Evolutionary conservation across 35 echinoderm and acorn worm species (phyloP).

Genomic region (Holothuria glaberrima): DNA sequence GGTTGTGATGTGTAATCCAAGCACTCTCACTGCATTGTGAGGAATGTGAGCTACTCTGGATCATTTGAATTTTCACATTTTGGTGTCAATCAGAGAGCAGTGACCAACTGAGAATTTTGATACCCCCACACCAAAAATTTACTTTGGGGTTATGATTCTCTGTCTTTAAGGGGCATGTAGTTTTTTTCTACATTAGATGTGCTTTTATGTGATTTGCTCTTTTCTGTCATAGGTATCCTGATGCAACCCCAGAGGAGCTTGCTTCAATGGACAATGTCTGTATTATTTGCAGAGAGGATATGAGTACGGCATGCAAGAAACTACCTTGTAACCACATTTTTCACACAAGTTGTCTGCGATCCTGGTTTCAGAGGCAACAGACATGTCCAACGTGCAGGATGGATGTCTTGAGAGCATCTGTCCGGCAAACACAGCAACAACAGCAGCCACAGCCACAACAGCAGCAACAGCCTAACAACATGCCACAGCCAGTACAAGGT

Average conservation of each 20-base stretch:
- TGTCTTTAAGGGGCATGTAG: no score
- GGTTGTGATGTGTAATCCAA: no score
- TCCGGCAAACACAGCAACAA: slow-evolving; percentile 40
- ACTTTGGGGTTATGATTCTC: no score
- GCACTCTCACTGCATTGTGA: no score
- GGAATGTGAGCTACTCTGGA: no score
- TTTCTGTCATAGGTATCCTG: slow-evolving; percentile 77
- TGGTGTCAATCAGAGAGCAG: no score
- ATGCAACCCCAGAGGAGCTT: slow-evolving; percentile 95
- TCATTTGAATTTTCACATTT: no score
- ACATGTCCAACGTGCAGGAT: slow-evolving; percentile 96
- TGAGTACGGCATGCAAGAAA: slow-evolving; percentile 96
- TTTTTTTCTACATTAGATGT: background rate
- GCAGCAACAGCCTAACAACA: slow-evolving; percentile 12
- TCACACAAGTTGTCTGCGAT: slow-evolving; percentile 93
- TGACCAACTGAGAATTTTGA: no score
- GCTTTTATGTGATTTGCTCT: background rate
- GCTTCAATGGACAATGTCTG: slow-evolving; percentile 88
- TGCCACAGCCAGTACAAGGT: slow-evolving; percentile 47
- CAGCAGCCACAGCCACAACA: slow-evolving; percentile 54
- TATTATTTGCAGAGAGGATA: slow-evolving; percentile 98
- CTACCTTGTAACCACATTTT: slow-evolving; percentile 98
- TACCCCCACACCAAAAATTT: no score
- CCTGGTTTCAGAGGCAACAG: slow-evolving; percentile 99
- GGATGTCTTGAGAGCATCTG: slow-evolving; percentile 85